Conservation (phyloP, 2,797 vertebrate genomes). For the Poecilia gillii region DNA sequence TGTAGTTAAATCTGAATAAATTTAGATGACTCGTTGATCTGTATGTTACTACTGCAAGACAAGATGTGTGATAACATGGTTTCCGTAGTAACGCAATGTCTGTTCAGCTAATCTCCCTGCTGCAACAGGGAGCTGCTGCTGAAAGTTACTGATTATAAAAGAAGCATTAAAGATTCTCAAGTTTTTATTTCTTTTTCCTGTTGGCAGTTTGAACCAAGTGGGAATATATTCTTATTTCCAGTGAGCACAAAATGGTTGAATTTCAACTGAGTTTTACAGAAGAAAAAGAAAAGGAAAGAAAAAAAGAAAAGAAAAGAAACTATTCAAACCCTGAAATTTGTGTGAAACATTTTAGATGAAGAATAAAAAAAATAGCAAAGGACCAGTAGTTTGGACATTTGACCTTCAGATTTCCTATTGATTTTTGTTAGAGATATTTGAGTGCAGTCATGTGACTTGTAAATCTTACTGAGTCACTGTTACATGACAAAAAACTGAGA, state of each 20-base stretch:
- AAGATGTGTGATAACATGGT: neutral
- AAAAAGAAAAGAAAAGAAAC: neutral
- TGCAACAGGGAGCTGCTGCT: conserved; percentile 28
- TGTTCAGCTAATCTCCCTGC: conserved; percentile 6
- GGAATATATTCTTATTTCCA: neutral
- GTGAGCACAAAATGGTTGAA: neutral
- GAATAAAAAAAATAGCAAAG: neutral
- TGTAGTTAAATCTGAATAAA: neutral
- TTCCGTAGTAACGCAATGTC: conserved; percentile 33
- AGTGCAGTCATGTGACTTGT: conserved; percentile 12
- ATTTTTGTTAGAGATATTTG: neutral
- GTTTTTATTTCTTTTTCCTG: neutral
- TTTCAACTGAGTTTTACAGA: neutral
- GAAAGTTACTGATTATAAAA: neutral
- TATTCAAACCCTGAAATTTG: neutral
- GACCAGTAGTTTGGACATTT: neutral
- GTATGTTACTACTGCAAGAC: neutral
- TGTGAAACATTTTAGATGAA: neutral
- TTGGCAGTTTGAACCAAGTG: neutral
- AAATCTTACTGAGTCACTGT: conserved; percentile 66
- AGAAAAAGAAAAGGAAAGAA: too few relatives aligned
- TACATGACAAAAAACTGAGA: conserved; percentile 49
- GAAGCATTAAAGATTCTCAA: neutral
- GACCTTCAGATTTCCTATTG: neutral
- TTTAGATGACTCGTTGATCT: neutral